Conservation (phyloP, 2,888 invertebrate genomes). For the Acanthosepion lycidas region DNA sequence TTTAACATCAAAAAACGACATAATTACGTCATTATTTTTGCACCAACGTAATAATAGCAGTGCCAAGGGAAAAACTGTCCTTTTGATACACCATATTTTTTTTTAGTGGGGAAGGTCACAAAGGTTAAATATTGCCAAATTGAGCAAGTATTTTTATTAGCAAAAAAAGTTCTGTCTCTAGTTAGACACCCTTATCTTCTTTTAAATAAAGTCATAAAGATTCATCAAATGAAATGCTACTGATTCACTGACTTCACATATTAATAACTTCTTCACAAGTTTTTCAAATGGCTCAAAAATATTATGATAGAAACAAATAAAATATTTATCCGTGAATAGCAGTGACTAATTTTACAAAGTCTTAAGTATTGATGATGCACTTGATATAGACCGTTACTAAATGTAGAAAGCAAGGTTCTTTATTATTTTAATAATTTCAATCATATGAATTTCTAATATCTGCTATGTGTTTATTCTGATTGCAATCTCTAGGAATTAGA, state of each 20-base stretch:
- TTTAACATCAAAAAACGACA: too few species aligned
- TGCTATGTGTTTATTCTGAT: neutral
- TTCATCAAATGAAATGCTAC: neutral
- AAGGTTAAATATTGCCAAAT: too few species aligned
- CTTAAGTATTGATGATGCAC: neutral
- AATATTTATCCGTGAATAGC: too few species aligned
- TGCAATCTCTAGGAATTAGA: neutral
- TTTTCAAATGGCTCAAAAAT: neutral
- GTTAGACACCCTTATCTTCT: neutral
- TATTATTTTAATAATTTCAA: neutral
- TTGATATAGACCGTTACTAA: neutral
- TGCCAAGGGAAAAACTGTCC: too few species aligned
- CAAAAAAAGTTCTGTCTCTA: neutral
- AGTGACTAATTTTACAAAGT: neutral
- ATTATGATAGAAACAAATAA: neutral
- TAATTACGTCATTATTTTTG: too few species aligned
- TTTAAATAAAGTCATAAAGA: neutral
- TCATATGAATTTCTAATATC: too few species aligned
- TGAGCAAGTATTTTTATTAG: neutral
- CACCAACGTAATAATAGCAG: too few species aligned
- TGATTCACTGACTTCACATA: neutral
- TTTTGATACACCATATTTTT: too few species aligned
- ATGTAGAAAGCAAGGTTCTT: neutral
- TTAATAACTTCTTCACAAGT: neutral
- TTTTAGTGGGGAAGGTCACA: too few species aligned